Conservation (phyloP, 1,140 invertebrate genomes). For the Pinna nobilis region DNA sequence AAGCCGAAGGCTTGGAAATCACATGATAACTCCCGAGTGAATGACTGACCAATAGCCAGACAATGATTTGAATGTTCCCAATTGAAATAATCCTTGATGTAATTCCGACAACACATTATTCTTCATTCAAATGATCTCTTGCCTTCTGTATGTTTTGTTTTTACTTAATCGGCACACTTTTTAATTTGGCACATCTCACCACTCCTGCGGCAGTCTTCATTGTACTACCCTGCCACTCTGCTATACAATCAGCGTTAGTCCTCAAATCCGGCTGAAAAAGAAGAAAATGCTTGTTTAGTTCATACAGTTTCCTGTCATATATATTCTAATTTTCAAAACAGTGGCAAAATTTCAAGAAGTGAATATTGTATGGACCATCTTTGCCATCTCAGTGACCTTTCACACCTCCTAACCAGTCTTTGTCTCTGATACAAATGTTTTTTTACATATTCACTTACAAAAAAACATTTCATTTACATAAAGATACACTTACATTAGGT, state of each 20-base stretch:
- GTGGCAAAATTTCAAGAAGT: too few relatives aligned
- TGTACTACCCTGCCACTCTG: constrained; percentile 88
- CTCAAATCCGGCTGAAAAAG: constrained; percentile 82
- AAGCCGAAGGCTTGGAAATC: too few relatives aligned
- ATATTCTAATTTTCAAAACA: too few relatives aligned
- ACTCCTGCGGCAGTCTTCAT: constrained; percentile 83
- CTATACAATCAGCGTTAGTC: constrained; percentile 84
- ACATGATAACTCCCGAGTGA: too few relatives aligned
- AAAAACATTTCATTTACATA: too few relatives aligned
- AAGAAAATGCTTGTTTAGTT: constrained; percentile 46
- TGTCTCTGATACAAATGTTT: background rate
- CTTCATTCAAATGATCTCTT: too few relatives aligned
- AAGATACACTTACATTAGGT: too few relatives aligned
- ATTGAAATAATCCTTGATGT: too few relatives aligned
- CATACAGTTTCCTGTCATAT: background rate
- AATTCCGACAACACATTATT: too few relatives aligned
- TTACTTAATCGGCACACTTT: constrained; percentile 78
- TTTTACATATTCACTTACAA: background rate
- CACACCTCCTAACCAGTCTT: background rate
- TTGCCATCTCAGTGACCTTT: too few relatives aligned
- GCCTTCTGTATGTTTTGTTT: background rate
- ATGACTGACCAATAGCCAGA: too few relatives aligned
- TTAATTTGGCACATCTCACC: constrained; percentile 82
- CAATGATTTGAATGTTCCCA: too few relatives aligned
- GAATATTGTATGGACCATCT: background rate